phyloP scores from a whole-genome alignment of 1,140 invertebrate species.

The Yoshiicerus persimilis region DNA sequence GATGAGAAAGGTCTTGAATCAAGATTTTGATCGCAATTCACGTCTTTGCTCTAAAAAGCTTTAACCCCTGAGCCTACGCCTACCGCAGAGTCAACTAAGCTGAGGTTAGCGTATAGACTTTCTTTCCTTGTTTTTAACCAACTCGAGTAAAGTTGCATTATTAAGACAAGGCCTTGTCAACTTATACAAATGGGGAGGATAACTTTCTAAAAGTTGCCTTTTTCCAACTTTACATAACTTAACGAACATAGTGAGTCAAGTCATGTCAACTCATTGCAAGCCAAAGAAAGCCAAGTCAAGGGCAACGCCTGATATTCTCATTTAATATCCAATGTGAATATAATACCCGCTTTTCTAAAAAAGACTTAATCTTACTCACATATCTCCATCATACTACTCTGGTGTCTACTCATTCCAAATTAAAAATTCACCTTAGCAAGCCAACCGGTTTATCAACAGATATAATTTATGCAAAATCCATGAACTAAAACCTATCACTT shows the following conservation, averaged over 20 bases:
- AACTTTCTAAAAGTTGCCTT: not conserved
- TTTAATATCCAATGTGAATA: not conserved
- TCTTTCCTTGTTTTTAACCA: not conserved
- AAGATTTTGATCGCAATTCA: constrained; percentile 1
- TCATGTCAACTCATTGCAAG: not conserved
- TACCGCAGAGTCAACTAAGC: not conserved
- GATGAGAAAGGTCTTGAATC: not conserved
- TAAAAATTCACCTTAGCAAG: not conserved
- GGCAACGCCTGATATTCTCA: not conserved
- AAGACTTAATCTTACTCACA: no score
- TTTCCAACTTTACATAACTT: not conserved
- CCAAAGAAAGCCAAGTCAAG: not conserved
- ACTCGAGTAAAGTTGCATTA: not conserved
- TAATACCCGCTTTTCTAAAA: no score
- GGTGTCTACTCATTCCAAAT: no score
- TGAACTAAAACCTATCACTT: not conserved
- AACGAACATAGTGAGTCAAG: not conserved
- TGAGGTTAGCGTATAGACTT: not conserved
- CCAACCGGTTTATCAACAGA: not conserved
- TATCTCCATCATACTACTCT: no score
- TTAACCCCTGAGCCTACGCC: not conserved
- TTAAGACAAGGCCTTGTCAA: not conserved
- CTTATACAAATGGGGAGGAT: not conserved
- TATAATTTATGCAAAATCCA: not conserved
- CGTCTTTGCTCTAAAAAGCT: not conserved